Evolutionary conservation across 2,797 vertebrate species (phyloP).

Genomic region (Pogoniulus pusillus): DNA sequence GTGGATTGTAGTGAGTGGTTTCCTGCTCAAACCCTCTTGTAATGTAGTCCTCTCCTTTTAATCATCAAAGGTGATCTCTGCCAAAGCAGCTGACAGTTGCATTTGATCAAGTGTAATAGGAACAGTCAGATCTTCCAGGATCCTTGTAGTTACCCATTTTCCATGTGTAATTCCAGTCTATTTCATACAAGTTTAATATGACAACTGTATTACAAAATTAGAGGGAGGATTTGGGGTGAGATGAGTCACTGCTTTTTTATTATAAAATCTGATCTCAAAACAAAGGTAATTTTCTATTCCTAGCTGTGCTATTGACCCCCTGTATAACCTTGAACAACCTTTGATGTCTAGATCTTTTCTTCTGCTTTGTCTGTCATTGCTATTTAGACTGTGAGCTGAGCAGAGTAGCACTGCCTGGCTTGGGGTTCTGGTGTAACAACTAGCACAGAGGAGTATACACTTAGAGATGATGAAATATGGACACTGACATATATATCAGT

Average conservation of each 20-base stretch:
- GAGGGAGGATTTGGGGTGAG: conserved; percentile 32
- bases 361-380: neutral
- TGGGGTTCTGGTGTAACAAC: neutral
- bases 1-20: conserved; percentile 37
- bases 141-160: conserved; percentile 69
- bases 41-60: conserved; percentile 71
- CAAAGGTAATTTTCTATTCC: conserved; percentile 19
- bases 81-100: conserved; percentile 48
- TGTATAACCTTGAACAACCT: conserved; percentile 36
- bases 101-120: conserved; percentile 65
- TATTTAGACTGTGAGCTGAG: neutral
- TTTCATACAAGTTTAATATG: conserved; percentile 68
- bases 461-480: neutral
- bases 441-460: neutral
- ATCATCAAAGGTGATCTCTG: conserved; percentile 67
- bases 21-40: conserved; percentile 35
- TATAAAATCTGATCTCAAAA: conserved; percentile 31
- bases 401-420: neutral
- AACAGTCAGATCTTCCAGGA: conserved; percentile 68
- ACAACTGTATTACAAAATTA: conserved; percentile 71
- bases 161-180: conserved; percentile 66
- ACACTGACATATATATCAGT: neutral
- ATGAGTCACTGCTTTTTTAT: conserved; percentile 33
- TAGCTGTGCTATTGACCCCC: neutral
- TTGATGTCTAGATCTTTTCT: conserved; percentile 9